Conservation (phyloP, 37 sponge, comb jelly and placozoan species). For the Theonella swinhoei region DNA sequence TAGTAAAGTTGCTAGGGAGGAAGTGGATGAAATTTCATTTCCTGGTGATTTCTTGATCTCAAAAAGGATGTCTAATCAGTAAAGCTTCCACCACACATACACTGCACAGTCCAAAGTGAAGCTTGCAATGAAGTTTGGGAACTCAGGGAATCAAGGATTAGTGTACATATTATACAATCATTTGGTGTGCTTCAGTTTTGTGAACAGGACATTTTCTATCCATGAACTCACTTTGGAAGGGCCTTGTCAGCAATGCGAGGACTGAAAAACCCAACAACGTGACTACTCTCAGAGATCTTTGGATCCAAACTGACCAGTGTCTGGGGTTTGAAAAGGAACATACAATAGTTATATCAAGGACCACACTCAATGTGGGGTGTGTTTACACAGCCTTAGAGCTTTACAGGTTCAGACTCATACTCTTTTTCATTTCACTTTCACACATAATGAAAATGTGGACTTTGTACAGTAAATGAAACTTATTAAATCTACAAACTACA, state of each 20-base stretch:
- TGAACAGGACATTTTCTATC: too few relatives aligned
- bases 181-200: not conserved
- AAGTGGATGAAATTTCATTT: not conserved
- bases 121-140: not conserved
- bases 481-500: too few relatives aligned
- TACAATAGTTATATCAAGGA: too few relatives aligned
- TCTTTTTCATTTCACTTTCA: too few relatives aligned
- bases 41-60: too few relatives aligned
- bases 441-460: too few relatives aligned
- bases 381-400: too few relatives aligned
- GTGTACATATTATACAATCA: not conserved
- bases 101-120: not conserved
- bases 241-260: slow-evolving; percentile 60
- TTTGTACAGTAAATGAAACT: too few relatives aligned
- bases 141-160: not conserved
- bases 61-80: too few relatives aligned
- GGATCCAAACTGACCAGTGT: slow-evolving; percentile 60
- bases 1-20: not conserved
- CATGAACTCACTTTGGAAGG: slow-evolving; percentile 72
- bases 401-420: too few relatives aligned
- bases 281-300: slow-evolving; percentile 53
- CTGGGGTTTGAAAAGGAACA: slow-evolving; percentile 4
- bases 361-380: too few relatives aligned
- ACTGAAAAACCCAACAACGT: slow-evolving; percentile 72
- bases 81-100: not conserved